Base-by-base conservation (phyloP, 1,140 invertebrate species). In the Nephila pilipes region DNA sequence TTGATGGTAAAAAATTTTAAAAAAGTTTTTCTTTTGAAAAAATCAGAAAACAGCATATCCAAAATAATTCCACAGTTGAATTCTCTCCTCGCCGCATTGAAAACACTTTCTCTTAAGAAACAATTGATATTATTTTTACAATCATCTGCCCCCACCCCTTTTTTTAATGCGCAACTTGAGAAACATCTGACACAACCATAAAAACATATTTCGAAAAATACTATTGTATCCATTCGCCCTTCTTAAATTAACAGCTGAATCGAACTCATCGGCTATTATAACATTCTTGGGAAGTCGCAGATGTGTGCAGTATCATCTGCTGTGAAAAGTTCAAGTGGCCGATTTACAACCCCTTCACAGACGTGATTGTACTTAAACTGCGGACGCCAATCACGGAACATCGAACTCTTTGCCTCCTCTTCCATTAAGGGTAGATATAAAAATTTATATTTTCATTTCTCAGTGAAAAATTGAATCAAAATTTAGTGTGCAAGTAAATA, bases 371-470 rank as follows among this genome's bases (percentile, higher is more conserved):
- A 16, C 80, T 83, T 55, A 38, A 83, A 46, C 38, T 46, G 25
- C 38, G 80, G 80, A 54, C 80, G 25, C 38, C 80, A 83, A 83
- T 83, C 80, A 32, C 29, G 25, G 80, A 83, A 83, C 80, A 83
- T 83, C 80, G 80, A 83, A 83, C 80, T 80, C 79, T 75, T 75
- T 75, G 36, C 14, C 29, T 75, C 65, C 69, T 36, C 29, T 75
- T 20, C 1, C 18, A 16, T 75, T 75, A 75, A 32, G 69, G 69
- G 69, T 18, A 0, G 5, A 20, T 36, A 6, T 18, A 75, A 12
- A 75, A 32, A 75, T 32, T 18, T 32, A 75, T 32, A 36, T 75
- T 80, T n/a, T 55, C 22, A 10, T 18, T 54, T 16, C n/a, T 55
- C 18, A 25, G 2, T 60, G 18, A 60, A 60, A 60, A 22, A 60